phyloP scores from a whole-genome alignment of 1,140 invertebrate species.

The Euura saliciscinereae region DNA sequence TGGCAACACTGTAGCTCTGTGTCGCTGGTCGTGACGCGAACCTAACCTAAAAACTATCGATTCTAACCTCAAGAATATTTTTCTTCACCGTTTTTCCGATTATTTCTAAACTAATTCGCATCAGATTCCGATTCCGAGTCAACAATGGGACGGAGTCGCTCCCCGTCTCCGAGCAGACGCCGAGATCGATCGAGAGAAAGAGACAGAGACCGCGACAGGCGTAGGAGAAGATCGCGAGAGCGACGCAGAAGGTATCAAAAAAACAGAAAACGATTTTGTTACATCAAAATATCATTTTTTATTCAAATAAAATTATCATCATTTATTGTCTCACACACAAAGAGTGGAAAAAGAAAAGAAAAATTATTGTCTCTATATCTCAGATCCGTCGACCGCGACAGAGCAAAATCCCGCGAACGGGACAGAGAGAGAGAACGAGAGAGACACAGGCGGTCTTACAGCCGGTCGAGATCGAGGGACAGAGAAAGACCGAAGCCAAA shows the following conservation, averaged over 20 bases:
- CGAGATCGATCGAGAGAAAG: conserved; percentile 62
- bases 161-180: conserved; percentile 55
- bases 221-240: conserved; percentile 63
- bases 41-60: too few relatives aligned
- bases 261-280: too few relatives aligned
- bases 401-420: conserved; percentile 56
- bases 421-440: conserved; percentile 59
- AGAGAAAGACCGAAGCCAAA: conserved; percentile 53
- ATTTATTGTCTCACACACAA: background rate
- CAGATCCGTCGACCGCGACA: conserved; percentile 51
- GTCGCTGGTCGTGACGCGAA: too few relatives aligned
- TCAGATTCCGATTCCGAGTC: too few relatives aligned
- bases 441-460: conserved; percentile 58
- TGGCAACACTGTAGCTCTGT: too few relatives aligned
- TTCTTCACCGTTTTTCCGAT: too few relatives aligned
- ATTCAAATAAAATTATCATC: conserved; percentile 8
- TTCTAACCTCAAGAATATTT: too few relatives aligned
- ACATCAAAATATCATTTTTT: conserved; percentile 11
- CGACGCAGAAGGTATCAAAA: conserved; percentile 48
- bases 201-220: conserved; percentile 58
- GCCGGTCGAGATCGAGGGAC: conserved; percentile 60
- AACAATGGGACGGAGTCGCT: conserved; percentile 53
- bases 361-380: conserved; percentile 18
- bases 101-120: too few relatives aligned
- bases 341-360: background rate